phyloP scores from a whole-genome alignment of 2,113 vertebrate species.

The Odontesthes bonariensis region DNA sequence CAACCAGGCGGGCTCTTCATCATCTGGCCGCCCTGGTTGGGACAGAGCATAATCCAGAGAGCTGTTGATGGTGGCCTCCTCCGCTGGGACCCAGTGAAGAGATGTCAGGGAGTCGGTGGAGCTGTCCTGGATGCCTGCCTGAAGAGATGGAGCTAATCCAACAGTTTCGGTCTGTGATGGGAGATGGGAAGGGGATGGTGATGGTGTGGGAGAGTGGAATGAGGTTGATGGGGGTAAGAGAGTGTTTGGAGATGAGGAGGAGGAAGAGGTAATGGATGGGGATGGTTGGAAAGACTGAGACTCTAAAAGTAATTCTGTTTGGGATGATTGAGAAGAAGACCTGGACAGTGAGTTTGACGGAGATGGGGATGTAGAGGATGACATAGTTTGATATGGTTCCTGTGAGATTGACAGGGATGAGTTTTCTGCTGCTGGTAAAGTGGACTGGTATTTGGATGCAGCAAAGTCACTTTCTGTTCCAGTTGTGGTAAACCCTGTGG shows the following conservation, averaged over 20 bases:
- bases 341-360: background rate
- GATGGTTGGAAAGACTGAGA: constrained; percentile 11
- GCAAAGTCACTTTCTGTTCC: constrained; percentile 20
- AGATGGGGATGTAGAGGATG: constrained; percentile 3
- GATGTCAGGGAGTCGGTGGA: constrained; percentile 19
- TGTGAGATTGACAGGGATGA: constrained; percentile 16
- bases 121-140: constrained; percentile 32
- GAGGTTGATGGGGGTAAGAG: background rate
- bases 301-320: constrained; percentile 6
- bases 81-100: constrained; percentile 52
- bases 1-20: constrained; percentile 68
- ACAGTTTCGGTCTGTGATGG: constrained; percentile 22
- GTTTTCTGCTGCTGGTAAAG: constrained; percentile 34
- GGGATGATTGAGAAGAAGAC: constrained; percentile 22
- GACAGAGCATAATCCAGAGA: constrained; percentile 57
- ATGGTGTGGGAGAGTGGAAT: constrained; percentile 14
- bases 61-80: constrained; percentile 46
- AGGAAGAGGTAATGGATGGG: background rate
- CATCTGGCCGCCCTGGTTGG: constrained; percentile 34
- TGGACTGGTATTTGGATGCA: background rate
- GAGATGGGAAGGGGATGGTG: constrained; percentile 5
- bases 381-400: background rate
- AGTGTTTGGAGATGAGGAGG: background rate
- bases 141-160: constrained; percentile 17
- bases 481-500: constrained; percentile 20